Conservation (phyloP, 2,797 vertebrate genomes). For the Myiotriccus ornatus region DNA sequence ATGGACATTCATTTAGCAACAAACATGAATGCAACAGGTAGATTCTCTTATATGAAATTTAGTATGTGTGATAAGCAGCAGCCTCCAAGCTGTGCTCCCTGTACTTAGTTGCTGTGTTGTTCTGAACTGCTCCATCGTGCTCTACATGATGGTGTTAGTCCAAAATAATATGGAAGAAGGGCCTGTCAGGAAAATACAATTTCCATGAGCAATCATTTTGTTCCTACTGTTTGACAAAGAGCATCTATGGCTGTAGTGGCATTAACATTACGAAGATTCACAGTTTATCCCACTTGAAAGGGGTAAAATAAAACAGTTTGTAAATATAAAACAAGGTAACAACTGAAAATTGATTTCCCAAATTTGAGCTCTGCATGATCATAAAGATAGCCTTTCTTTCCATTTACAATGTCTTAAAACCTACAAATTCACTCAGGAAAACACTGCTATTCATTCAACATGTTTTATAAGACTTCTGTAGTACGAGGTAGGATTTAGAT, state of each 20-base stretch:
- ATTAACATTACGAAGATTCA: neutral
- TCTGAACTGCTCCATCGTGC: neutral
- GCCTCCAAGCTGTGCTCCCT: neutral
- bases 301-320: neutral
- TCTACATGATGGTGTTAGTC: neutral
- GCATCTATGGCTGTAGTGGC: neutral
- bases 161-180: neutral
- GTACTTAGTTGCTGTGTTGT: neutral
- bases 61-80: neutral
- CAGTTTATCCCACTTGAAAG: neutral
- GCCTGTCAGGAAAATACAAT: neutral
- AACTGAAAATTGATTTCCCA: neutral
- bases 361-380: neutral
- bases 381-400: neutral
- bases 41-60: neutral
- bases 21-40: neutral
- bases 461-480: neutral
- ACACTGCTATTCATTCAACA: neutral
- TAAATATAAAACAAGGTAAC: neutral
- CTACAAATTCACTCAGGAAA: neutral
- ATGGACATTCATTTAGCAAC: neutral
- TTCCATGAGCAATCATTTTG: neutral
- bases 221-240: neutral
- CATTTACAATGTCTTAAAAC: neutral
- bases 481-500: neutral